phyloP scores from a whole-genome alignment of 2,888 invertebrate species.

The Ochropleura leucogaster region DNA sequence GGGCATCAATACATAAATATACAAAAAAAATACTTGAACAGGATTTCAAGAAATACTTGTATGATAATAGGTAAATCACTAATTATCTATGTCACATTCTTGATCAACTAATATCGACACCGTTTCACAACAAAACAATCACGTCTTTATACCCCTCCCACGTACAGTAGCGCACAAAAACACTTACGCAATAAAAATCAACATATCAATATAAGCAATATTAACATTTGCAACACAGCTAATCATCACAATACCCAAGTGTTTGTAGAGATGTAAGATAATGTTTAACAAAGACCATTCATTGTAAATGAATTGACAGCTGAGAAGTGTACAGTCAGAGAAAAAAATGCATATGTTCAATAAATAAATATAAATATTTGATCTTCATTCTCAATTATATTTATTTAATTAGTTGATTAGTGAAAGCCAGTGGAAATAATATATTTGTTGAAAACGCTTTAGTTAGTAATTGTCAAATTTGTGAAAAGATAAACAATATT shows the following conservation, averaged over 20 bases:
- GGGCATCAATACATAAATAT: no score
- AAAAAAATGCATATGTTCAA: constrained; percentile 46
- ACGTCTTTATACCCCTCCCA: constrained; percentile 44
- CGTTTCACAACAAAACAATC: constrained; percentile 19
- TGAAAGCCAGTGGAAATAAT: no score
- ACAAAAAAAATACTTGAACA: no score
- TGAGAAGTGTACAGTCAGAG: constrained; percentile 49
- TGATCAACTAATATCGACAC: constrained; percentile 27
- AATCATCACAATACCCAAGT: constrained; percentile 57
- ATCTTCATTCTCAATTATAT: constrained; percentile 31
- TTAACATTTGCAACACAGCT: constrained; percentile 60
- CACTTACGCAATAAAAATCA: constrained; percentile 52
- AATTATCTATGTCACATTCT: background rate
- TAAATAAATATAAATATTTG: constrained; percentile 42
- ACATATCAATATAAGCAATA: constrained; percentile 57
- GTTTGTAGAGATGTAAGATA: constrained; percentile 67
- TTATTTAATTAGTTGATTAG: background rate
- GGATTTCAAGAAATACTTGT: no score
- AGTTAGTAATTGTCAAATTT: no score
- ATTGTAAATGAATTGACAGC: constrained; percentile 70
- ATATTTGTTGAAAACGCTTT: no score
- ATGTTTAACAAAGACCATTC: constrained; percentile 67
- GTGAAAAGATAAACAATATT: no score
- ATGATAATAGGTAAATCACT: no score
- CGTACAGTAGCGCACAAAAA: constrained; percentile 48